Evolutionary conservation across 2,797 vertebrate genomes (phyloP), one percentile per base, ranked within the genome.

Genomic region (Argya squamiceps): DNA sequence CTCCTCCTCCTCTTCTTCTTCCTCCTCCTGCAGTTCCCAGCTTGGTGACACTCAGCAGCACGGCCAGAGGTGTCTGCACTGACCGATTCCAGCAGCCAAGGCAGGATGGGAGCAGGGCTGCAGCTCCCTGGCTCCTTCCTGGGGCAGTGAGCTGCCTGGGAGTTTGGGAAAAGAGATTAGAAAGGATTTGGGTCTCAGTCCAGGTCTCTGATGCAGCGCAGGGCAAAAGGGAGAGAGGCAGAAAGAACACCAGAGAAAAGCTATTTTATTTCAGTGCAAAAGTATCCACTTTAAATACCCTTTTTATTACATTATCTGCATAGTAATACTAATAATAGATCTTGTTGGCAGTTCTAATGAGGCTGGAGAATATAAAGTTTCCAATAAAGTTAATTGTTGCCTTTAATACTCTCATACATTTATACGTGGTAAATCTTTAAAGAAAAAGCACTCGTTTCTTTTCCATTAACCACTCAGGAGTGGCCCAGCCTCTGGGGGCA

Each of bases 321-420:
- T 98, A 97, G 97, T 98, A 98, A 98, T 98, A 96, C 98, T 98
- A 98, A 98, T 98, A 98, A 98, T 98, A 98, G 98, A 98, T 98
- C 98, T 98, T 98, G 97, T 92, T 98, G 98, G 97, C 98, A 98
- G 97, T 96, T 97, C 96, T 98, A 98, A 98, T 98, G 98, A 98
- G 98, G 97, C 97, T 96, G 93, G 97, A 98, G 98, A 98, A 97
- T 98, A 98, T 98, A 98, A 98, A 98, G 98, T 97, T 98, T 97
- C 98, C 97, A 98, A 98, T 98, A 98, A 98, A 98, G 98, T 98
- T 98, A 98, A 98, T 98, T 98, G 98, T 98, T 98, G 97, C 97
- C 97, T 98, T 98, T 98, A 98, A 98, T 97, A 97, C 97, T 97
- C 98, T 97, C 97, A 96, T 95, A 97, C 97, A 98, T 98, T 98